phyloP scores from a whole-genome alignment of 2,113 vertebrate species.

The Chiloscyllium plagiosum region DNA sequence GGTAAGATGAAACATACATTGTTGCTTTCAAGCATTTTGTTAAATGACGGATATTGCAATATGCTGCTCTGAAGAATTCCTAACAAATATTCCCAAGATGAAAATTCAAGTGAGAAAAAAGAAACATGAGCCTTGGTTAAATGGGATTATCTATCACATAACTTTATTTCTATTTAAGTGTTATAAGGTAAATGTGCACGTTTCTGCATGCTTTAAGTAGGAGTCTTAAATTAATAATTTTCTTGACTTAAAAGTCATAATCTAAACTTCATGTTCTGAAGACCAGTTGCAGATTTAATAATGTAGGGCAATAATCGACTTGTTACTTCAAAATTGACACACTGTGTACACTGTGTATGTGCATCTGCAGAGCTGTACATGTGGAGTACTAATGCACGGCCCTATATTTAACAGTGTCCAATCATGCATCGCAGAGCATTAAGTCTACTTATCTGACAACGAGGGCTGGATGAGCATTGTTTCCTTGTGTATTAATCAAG shows the following conservation, averaged over 20 bases:
- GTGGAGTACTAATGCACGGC: neutral
- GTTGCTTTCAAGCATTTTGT: neutral
- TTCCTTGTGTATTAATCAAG: neutral
- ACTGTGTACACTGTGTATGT: neutral
- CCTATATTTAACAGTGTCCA: neutral
- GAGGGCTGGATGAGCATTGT: neutral
- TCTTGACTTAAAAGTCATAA: neutral
- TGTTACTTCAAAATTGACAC: neutral
- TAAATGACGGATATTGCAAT: neutral
- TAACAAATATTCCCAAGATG: neutral
- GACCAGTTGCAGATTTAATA: neutral
- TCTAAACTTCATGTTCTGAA: neutral
- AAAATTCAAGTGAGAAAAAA: neutral
- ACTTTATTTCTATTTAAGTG: neutral
- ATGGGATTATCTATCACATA: neutral
- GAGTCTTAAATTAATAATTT: neutral
- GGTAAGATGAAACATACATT: conserved; percentile 45
- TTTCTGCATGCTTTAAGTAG: neutral
- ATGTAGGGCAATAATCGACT: neutral
- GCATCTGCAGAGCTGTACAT: neutral
- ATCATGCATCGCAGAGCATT: neutral
- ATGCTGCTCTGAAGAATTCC: neutral
- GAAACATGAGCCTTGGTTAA: neutral
- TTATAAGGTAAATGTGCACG: neutral
- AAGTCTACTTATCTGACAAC: neutral